Base-by-base conservation (phyloP, 2,888 invertebrate species). In the Aphodius granarius region DNA sequence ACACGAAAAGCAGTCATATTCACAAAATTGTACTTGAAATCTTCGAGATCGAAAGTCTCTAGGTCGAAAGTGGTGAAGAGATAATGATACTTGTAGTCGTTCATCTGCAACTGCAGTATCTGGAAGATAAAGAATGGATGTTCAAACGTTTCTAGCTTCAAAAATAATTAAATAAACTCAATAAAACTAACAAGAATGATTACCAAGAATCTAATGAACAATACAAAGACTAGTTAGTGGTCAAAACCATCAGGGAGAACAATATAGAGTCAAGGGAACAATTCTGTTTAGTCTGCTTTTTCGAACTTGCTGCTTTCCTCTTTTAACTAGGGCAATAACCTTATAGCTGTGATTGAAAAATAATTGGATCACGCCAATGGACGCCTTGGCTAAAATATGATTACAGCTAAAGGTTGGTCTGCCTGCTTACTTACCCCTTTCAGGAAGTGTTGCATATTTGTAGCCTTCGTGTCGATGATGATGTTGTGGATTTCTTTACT, bases 1-100 rank as follows among this genome's bases (percentile, higher is more conserved):
- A 95, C 89, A 79, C 94, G 89, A 84, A 93, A 97, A 0, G 97
- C 96, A n/a, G 97, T 97, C 89, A 97, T 96, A 87, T 97, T 97
- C 64, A 97, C 97, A 66, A 94, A 93, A 85, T 97, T 97, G 89
- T 97, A 97, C 84, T 95, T 95, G 87, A 97, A 97, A 84, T 96
- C 96, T 86, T 96, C 96, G 78, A 96, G 88, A 83, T 96, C 91
- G 85, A 91, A 91, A 77, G 91, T 90, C 85, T 92, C 92, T 81
- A 92, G 89, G 86, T 92, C 87, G 84, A 93, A 91, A 72, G 93
- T 92, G 20, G 94, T 94, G 83, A 95, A 94, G 78, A 95, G 89
- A 86, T 94, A 95, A 86, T 95, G 95, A 84, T 94, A 95, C 85
- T 94, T 94, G 87, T 94, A 94, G 84, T 94, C 94, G 85, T 94